Percentiles rank a stretch among this genome's conserved stretches.
Conservation (phyloP, 2,113 vertebrate species). For the Semnornis frantzii region DNA sequence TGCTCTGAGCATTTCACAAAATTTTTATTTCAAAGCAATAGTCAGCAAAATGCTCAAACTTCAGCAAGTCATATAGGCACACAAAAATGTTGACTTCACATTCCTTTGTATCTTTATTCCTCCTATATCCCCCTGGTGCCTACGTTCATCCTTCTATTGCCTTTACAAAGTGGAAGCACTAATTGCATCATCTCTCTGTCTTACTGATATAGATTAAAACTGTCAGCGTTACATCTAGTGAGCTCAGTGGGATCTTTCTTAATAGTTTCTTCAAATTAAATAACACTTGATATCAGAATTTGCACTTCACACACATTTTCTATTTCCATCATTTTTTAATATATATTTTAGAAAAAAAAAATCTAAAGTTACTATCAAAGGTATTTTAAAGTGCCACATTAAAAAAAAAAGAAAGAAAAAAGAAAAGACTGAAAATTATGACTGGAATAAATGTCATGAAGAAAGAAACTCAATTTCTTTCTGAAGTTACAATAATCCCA, state of each 20-base stretch:
- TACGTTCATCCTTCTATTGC: constrained; percentile 43
- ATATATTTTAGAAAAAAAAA: background rate
- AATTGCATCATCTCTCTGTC: constrained; percentile 54
- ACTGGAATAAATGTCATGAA: background rate
- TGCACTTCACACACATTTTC: constrained; percentile 11
- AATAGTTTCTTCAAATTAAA: constrained; percentile 72
- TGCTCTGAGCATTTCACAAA: constrained; percentile 42
- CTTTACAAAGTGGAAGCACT: constrained; percentile 61
- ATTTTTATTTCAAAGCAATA: constrained; percentile 54
- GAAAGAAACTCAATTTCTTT: background rate
- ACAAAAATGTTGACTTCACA: constrained; percentile 57
- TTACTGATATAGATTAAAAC: constrained; percentile 69
- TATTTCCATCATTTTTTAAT: constrained; percentile 30
- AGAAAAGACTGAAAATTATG: background rate
- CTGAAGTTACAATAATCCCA: background rate
- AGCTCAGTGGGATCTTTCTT: constrained; percentile 64
- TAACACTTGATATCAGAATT: constrained; percentile 51
- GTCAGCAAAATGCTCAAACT: constrained; percentile 54
- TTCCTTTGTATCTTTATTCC: constrained; percentile 23
- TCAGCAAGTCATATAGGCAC: constrained; percentile 5
- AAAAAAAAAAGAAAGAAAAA: background rate
- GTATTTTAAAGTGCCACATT: background rate
- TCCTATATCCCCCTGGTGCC: constrained; percentile 1
- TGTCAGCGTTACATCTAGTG: constrained; percentile 46
- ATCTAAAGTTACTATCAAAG: background rate